Percentiles rank a stretch among this genome's conserved stretches.
These are phyloP conservation scores for Exaiptasia diaphana DNA, from an alignment of 64 coral and sea anemone species.

Conservation along the genomic window DNA sequence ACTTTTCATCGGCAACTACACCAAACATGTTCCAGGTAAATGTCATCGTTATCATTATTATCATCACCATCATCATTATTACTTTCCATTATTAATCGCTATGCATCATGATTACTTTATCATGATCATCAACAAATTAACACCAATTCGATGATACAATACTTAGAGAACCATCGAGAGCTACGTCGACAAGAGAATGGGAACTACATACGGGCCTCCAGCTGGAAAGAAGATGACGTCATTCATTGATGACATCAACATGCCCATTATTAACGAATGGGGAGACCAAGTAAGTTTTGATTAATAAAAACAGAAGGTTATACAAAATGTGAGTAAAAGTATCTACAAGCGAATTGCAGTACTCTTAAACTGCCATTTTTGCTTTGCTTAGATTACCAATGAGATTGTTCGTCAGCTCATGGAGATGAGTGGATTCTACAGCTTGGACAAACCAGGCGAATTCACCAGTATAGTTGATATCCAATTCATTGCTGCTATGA, in stretches of 20 bases:
- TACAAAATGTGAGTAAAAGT: too few species aligned
- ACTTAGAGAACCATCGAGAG: slow-evolving; percentile 83
- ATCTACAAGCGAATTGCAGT: too few species aligned
- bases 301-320: too few species aligned
- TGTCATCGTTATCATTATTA: background rate
- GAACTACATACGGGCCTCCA: slow-evolving; percentile 89
- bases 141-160: background rate
- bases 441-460: slow-evolving; percentile 91
- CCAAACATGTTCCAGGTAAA: slow-evolving; percentile 99
- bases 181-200: slow-evolving; percentile 95
- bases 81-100: background rate
- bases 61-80: background rate
- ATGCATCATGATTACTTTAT: background rate
- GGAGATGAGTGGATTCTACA: slow-evolving; percentile 98
- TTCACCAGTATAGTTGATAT: slow-evolving; percentile 96
- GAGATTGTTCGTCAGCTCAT: slow-evolving; percentile 97
- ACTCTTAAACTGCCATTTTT: too few species aligned
- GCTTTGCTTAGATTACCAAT: slow-evolving; percentile 77
- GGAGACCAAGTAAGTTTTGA: slow-evolving; percentile 69
- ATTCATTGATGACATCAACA: slow-evolving; percentile 96
- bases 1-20: slow-evolving; percentile 97
- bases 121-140: background rate
- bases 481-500: slow-evolving; percentile 94
- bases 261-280: slow-evolving; percentile 95
- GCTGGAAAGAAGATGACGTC: slow-evolving; percentile 94